Evolutionary conservation across 1,140 invertebrate species (phyloP), one percentile per base, ranked within the genome.

Genomic region (Pemphigus obesinymphae): DNA sequence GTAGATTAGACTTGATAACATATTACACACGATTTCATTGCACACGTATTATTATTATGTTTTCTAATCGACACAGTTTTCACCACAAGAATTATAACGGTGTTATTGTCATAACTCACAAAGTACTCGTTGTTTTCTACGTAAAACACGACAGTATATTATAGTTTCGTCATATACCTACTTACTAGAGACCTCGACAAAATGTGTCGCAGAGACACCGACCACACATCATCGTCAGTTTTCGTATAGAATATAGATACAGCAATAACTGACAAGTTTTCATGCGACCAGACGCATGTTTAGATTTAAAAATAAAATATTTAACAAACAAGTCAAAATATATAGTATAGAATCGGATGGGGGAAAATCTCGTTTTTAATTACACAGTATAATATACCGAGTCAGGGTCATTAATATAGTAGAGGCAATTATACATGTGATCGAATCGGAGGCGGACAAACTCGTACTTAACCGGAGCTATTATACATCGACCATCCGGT

Each of bases 161-260:
- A 45, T 73, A 10, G 40, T 73, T 48, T 50, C 43, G 10, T 6
- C 43, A 48, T n/a, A n/a, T 48, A 72, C 68, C 20, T 7, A 58
- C 23, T 61, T n/a, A 61, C 55, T 53, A 55, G 53, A 45, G 43
- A 72, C 68, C 70, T 73, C 70, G n/a, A n/a, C n/a, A n/a, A 50
- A 20, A 48, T 73, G 17, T 31, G 10, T 10, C 26, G 10, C n/a
- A n/a, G n/a, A n/a, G n/a, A n/a, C n/a, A n/a, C n/a, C n/a, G 66
- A 70, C 66, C 66, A 70, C 66, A 70, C n/a, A n/a, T n/a, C n/a
- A n/a, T n/a, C n/a, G n/a, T n/a, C n/a, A n/a, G n/a, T n/a, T n/a
- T n/a, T n/a, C n/a, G n/a, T n/a, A n/a, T n/a, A n/a, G n/a, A n/a
- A n/a, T n/a, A 45, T 45, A 45, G 10, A 40, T 40, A 40, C 37